Percentiles rank a stretch among this genome's conserved stretches.
These are phyloP conservation scores for Phorcus lineatus DNA, from an alignment of 2,888 invertebrate species.

Conservation along the genomic window DNA sequence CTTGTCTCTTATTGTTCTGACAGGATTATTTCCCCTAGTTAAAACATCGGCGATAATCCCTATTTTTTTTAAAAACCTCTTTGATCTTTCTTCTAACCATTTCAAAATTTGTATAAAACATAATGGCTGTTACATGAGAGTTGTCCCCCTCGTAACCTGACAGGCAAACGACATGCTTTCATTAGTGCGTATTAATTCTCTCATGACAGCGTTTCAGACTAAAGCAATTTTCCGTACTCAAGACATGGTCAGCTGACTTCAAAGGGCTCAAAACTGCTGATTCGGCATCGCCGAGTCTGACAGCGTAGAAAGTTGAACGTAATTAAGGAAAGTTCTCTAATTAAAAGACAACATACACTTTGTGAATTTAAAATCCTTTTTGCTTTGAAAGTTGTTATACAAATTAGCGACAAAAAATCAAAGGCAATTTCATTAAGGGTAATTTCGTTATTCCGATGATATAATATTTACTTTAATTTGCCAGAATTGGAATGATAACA, in stretches of 20 bases:
- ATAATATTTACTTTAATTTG: constrained; percentile 1
- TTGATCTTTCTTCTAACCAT: constrained; percentile 5
- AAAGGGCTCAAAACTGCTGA: background rate
- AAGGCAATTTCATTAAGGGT: background rate
- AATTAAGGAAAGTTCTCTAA: constrained; percentile 4
- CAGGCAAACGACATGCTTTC: background rate
- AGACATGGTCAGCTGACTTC: background rate
- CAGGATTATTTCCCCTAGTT: background rate
- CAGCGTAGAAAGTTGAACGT: background rate
- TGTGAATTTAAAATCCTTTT: constrained; percentile 8
- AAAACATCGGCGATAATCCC: background rate
- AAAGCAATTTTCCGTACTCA: background rate
- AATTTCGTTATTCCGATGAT: background rate
- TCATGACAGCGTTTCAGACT: background rate
- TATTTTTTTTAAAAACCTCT: background rate
- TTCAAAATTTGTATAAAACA: background rate
- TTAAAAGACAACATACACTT: constrained; percentile 5
- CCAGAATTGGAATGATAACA: no score
- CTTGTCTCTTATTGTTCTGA: background rate
- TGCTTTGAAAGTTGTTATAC: background rate
- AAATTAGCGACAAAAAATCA: background rate
- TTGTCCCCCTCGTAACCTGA: background rate
- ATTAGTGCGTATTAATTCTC: background rate
- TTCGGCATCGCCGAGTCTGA: background rate
- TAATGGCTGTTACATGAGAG: background rate